Base-by-base conservation (phyloP, 1,140 invertebrate genomes). In the Anastrepha ludens region DNA sequence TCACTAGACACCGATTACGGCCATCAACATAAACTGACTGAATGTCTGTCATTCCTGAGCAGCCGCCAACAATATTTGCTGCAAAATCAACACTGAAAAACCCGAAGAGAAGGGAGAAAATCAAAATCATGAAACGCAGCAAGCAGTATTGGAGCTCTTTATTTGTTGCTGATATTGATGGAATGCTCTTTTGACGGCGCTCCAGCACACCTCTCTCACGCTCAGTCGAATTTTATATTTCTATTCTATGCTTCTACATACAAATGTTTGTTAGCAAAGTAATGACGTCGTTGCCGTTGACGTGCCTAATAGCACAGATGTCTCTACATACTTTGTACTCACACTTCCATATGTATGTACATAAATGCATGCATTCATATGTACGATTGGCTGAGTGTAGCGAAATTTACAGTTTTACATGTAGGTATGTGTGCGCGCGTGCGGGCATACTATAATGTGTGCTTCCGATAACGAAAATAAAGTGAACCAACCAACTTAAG, bases 241-340 rank as follows among this genome's bases (percentile, higher is more conserved):
- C 3, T 6, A 3, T 44, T 74, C 41, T 44, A 74, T 47, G 67
- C 41, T 74, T n/a, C 1, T 62, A 17, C 60, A 13, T 62, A 17
- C 15, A 17, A 15, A 17, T 62, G 60, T 62, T 17, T 13, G 60
- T n/a, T 74, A 74, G 41, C 67, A 74, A 74, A 74, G 67, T 74
- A 74, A 44, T 74, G 67, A 74, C 67, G 67, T 74, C 39, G 41
- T 74, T 74, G 13, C 4, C 13, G 67, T 47, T 74, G 39, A 74
- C 67, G 13, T 41, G 41, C 67, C 44, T 5, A 70, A 47, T 13
- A 70, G 67, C 67, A 29, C 29, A 67, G 65, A 65, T 29, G 65
- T 3, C 15, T 74, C 67, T 47, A 41, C 13, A 41, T 67, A 47
- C 15, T 17, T 62, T 13, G 11, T 8, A 13, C 55, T 58, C 29